A percentile compares a stretch with the other conserved stretches of the same genome.
phyloP scores from a whole-genome alignment of 2,797 vertebrate genomes.

The Poeciliopsis infans region DNA sequence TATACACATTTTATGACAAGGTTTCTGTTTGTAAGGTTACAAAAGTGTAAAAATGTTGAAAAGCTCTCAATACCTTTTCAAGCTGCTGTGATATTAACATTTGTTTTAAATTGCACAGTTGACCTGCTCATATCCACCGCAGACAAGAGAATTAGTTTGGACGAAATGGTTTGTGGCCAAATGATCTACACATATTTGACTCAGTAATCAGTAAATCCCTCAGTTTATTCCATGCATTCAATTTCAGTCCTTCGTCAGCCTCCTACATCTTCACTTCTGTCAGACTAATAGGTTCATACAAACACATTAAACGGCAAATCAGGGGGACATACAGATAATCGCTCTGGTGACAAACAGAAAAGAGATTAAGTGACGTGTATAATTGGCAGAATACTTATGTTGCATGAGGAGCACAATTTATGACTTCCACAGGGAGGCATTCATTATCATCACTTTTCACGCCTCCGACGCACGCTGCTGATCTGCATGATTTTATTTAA shows the following conservation, averaged over 20 bases:
- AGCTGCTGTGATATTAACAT: neutral
- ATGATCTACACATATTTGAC: constrained; percentile 18
- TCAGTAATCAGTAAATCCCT: constrained; percentile 1
- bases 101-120: neutral
- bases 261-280: constrained; percentile 3
- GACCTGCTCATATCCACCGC: neutral
- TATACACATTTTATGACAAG: neutral
- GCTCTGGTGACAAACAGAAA: constrained; percentile 32
- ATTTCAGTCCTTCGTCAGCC: constrained; percentile 25
- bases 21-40: neutral
- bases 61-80: neutral
- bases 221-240: constrained; percentile 19
- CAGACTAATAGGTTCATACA: constrained; percentile 38
- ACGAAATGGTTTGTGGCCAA: neutral
- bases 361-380: constrained; percentile 18
- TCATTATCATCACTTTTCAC: constrained; percentile 28
- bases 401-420: constrained; percentile 26
- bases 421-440: constrained; percentile 16
- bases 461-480: neutral
- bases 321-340: constrained; percentile 16
- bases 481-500: constrained; percentile 27
- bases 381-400: constrained; percentile 22
- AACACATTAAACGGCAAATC: constrained; percentile 23
- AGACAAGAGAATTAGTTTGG: neutral
- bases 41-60: neutral